Percentiles rank a stretch among this genome's conserved stretches.
phyloP scores from a whole-genome alignment of 2,888 invertebrate genomes.

The Spisula subtruncata region DNA sequence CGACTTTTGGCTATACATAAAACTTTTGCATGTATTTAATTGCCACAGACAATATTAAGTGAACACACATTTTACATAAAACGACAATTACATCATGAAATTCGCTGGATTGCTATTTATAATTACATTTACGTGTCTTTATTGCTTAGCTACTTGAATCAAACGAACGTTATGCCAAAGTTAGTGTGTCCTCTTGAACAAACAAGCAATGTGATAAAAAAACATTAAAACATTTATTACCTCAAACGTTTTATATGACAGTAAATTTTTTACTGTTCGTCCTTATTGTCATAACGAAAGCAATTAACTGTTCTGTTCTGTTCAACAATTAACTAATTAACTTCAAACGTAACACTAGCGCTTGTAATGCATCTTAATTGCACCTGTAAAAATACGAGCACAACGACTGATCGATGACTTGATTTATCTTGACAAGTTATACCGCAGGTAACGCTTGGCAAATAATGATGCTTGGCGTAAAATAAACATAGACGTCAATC shows the following conservation, averaged over 20 bases:
- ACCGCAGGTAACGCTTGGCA: not conserved
- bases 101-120: not conserved
- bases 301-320: too few species aligned
- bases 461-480: not conserved
- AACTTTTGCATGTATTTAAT: too few species aligned
- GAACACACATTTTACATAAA: not conserved
- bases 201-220: not conserved
- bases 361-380: not conserved
- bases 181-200: not conserved
- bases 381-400: not conserved
- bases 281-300: not conserved
- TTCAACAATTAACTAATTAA: not conserved
- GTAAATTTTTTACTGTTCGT: not conserved
- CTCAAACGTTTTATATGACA: not conserved
- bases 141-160: not conserved
- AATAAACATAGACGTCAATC: not conserved
- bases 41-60: too few species aligned
- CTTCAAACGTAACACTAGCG: not conserved
- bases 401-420: not conserved
- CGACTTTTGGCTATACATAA: too few species aligned
- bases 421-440: not conserved
- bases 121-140: not conserved
- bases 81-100: not conserved
- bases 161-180: not conserved
- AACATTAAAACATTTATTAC: not conserved